Base-by-base conservation (phyloP, 2,888 invertebrate genomes). In the Rotaria sp. region DNA sequence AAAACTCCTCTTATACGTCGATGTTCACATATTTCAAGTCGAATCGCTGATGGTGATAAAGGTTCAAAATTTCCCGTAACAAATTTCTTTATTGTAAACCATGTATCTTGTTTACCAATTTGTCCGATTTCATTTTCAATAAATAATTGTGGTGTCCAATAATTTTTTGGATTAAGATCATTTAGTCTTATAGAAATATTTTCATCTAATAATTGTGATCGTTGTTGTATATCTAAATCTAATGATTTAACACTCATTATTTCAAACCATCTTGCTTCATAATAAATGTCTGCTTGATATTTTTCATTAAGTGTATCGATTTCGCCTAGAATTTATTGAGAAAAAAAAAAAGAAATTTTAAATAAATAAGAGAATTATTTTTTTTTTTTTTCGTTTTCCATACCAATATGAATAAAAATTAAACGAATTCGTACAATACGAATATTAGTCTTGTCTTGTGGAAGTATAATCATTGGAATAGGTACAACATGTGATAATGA, bases 281-380 rank as follows among this genome's bases (percentile, higher is more conserved):
- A 35, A 26, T 86, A 84, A n/a, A 84, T 38, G 50, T 86, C 86
- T 18, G 86, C 86, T 84, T 86, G 86, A 86, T 84, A 86, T 59
- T 86, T 86, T 84, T 86, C 86, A 84, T 86, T 86, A 4, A 86
- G 8, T 50, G 86, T 86, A 41, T 86, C 86, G 11, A 86, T 86
- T 38, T 67, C 86, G 8, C 86, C 86, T 52, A 84, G 7, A 41
- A 50, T 13, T 15, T 50, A 10, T 13, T 18, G 0, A 2, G 4
- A 50, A 18, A 50, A 50, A 15, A 18, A 50, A 15, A 50, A 50
- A 18, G 15, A 45, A 5, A 45, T 5, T 8, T 45, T 5, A 45
- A 8, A 8, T 45, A 13, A 50, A 50, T 50, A 15, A 18, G 18
- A 50, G 15, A 18, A 3, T 18, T 13, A 50, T 0, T 50, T 50